Evolutionary conservation across 2,888 invertebrate species (phyloP).

Genomic region (Prosapia bicincta): DNA sequence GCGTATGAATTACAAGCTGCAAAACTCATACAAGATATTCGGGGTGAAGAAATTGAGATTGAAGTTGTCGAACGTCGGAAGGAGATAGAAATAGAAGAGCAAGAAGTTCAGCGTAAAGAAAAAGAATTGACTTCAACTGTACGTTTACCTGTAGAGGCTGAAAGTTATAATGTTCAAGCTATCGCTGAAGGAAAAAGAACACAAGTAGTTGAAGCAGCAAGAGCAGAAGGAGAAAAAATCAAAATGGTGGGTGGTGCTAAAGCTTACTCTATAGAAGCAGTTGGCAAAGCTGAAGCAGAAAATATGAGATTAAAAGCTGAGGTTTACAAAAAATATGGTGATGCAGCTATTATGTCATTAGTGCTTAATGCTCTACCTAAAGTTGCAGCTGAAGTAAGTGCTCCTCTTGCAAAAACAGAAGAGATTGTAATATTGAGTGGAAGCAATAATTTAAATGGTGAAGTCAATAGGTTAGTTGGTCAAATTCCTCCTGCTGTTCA

Average conservation of each 20-base stretch:
- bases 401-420: constrained; percentile 92
- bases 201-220: constrained; percentile 85
- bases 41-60: constrained; percentile 96
- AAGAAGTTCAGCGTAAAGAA: constrained; percentile 89
- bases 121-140: constrained; percentile 85
- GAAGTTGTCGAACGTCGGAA: constrained; percentile 94
- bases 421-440: constrained; percentile 94
- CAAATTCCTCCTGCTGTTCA: constrained; percentile 91
- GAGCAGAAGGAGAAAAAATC: constrained; percentile 89
- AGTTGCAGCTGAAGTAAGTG: constrained; percentile 96
- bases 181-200: constrained; percentile 93
- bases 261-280: constrained; percentile 82
- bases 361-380: constrained; percentile 92
- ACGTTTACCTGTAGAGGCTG: constrained; percentile 89
- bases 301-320: constrained; percentile 92
- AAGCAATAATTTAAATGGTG: constrained; percentile 72
- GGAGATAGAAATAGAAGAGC: constrained; percentile 92
- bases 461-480: constrained; percentile 80
- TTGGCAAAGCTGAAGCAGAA: constrained; percentile 95
- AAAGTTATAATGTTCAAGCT: constrained; percentile 83
- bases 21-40: constrained; percentile 89
- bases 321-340: constrained; percentile 94
- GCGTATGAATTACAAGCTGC: constrained; percentile 96
- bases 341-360: constrained; percentile 91
- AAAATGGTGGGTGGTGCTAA: constrained; percentile 87